phyloP scores from a whole-genome alignment of 1,140 invertebrate genomes.

The Drosophila virilis region DNA sequence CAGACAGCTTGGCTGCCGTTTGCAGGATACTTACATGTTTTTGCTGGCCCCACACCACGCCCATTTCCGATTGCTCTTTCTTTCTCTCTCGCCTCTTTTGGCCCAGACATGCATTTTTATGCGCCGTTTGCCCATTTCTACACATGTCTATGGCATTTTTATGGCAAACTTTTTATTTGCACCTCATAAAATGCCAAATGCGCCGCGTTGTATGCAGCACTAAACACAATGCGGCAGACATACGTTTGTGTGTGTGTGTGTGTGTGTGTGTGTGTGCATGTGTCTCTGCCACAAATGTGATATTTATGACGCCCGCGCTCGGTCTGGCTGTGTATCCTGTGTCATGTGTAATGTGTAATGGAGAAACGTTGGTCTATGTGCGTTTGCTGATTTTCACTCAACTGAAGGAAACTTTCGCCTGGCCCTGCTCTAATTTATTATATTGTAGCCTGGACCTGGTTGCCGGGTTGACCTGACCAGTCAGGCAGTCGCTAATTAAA shows the following conservation, averaged over 20 bases:
- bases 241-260: not conserved
- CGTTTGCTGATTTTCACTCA: slow-evolving; percentile 26
- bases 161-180: slow-evolving; percentile 81
- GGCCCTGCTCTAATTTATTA: slow-evolving; percentile 44
- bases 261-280: slow-evolving; percentile 21
- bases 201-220: slow-evolving; percentile 73
- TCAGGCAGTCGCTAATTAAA: slow-evolving; percentile 62
- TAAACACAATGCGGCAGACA: slow-evolving; percentile 56
- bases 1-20: slow-evolving; percentile 7
- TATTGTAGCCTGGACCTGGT: slow-evolving; percentile 4
- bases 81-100: slow-evolving; percentile 35
- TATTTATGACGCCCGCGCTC: slow-evolving; percentile 68
- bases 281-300: slow-evolving; percentile 79
- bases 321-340: not conserved
- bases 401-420: slow-evolving; percentile 36
- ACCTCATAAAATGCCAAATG: slow-evolving; percentile 81
- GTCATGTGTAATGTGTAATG: slow-evolving; percentile 38
- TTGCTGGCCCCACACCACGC: slow-evolving; percentile 31
- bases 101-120: slow-evolving; percentile 78
- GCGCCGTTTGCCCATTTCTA: slow-evolving; percentile 58
- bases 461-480: slow-evolving; percentile 30
- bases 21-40: slow-evolving; percentile 19
- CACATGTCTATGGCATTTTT: slow-evolving; percentile 79
- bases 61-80: slow-evolving; percentile 64
- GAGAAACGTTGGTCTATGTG: slow-evolving; percentile 31